Evolutionary conservation across 2,113 vertebrate genomes (phyloP), one percentile per base, ranked within the genome.

Genomic region (Tachuris rubrigastra): DNA sequence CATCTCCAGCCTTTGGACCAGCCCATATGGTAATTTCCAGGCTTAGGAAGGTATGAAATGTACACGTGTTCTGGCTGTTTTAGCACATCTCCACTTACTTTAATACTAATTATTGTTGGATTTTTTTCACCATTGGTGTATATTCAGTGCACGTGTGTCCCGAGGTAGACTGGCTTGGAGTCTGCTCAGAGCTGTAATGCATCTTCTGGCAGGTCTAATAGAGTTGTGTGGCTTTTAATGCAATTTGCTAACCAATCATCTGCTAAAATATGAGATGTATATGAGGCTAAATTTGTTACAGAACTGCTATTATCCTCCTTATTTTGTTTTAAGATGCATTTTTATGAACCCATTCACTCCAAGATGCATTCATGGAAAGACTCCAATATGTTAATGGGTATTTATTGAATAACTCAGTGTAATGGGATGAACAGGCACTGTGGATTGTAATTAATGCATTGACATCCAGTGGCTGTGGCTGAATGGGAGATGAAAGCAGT

Each of bases 391-490:
- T 74, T 85, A 88, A 83, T 91, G 31, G 55, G 55, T 84, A 55
- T 92, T 93, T 96, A 94, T 95, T 87, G 92, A 97, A 74, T 95
- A 50, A 59, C 87, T 91, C 76, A 31, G 58, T 44, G 62, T 83
- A 72, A 80, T 27, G 69, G 65, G 85, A 77, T 92, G 85, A 92
- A 72, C 71, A 77, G 91, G 58, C 87, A 31, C 82, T 8, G 10
- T 37, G 77, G 79, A 37, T 42, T 72, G 44, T 89, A 94, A 92
- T 93, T 91, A 96, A 93, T 81, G 56, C 93, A 85, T 92, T 78
- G 96, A 87, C 75, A 89, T 85, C 79, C 76, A 72, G 20, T 15
- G 3, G 21, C 50, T 90, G 17, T 9, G 41, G 74, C 89, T 93
- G 91, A 91, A 79, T 41, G 83, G 79, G 72, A 93, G 87, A 93